A percentile compares a stretch with the other conserved stretches of the same genome.
Conservation (phyloP, 2,888 invertebrate species). For the Cephalotes varians region DNA sequence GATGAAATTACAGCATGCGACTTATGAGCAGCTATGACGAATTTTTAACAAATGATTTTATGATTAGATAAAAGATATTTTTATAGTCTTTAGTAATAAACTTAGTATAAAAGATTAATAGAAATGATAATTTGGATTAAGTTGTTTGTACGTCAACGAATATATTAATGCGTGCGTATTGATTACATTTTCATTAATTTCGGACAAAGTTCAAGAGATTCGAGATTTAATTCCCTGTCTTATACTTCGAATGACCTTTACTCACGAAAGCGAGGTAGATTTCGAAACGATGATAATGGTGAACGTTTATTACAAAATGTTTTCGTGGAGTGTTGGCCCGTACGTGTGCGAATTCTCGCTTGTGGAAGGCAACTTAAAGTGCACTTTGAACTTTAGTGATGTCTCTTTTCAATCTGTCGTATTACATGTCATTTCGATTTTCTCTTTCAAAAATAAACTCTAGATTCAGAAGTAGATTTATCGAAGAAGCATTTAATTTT, state of each 20-base stretch:
- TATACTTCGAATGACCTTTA: background rate
- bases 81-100: background rate
- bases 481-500: background rate
- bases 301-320: background rate
- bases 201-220: background rate
- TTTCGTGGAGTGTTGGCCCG: conserved; percentile 2
- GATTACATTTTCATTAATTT: background rate
- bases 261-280: background rate
- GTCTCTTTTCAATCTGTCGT: conserved; percentile 17
- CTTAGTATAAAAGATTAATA: background rate
- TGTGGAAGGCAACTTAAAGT: conserved; percentile 21
- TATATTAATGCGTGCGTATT: background rate
- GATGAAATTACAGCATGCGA: background rate
- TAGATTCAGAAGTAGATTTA: background rate
- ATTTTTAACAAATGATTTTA: background rate
- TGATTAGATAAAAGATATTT: background rate
- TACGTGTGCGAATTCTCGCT: background rate
- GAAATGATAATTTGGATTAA: background rate
- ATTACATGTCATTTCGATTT: background rate
- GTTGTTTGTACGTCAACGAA: background rate
- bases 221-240: background rate
- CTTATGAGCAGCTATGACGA: background rate
- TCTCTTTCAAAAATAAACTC: background rate
- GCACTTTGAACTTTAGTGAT: conserved; percentile 33
- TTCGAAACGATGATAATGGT: background rate